A percentile compares a stretch with the other conserved stretches of the same genome.
phyloP scores from a whole-genome alignment of 2,888 invertebrate species.

The Ellobium chinense region DNA sequence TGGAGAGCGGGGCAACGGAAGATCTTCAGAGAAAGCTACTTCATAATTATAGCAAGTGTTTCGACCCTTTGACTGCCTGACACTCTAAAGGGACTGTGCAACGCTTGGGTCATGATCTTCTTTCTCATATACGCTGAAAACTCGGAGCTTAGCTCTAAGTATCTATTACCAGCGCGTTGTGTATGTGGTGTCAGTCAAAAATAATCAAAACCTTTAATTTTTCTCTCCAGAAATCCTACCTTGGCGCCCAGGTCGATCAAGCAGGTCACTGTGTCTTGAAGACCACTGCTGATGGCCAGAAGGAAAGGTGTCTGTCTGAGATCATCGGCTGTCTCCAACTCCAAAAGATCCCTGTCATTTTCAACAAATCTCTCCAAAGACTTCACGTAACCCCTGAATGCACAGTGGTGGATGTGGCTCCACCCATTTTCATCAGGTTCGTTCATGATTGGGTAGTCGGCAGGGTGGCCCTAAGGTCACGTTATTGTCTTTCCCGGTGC shows the following conservation, averaged over 20 bases:
- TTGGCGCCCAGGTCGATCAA: constrained; percentile 73
- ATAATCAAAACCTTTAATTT: too few relatives aligned
- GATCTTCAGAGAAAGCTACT: too few relatives aligned
- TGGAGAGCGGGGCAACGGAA: too few relatives aligned
- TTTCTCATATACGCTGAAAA: too few relatives aligned
- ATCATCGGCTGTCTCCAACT: constrained; percentile 75
- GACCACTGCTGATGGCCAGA: constrained; percentile 73
- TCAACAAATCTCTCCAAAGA: constrained; percentile 76
- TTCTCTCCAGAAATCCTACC: too few relatives aligned
- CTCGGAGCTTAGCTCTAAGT: too few relatives aligned
- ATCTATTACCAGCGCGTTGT: too few relatives aligned
- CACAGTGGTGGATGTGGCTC: constrained; percentile 77
- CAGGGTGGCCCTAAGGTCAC: not conserved
- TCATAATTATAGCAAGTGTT: too few relatives aligned
- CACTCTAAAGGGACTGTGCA: too few relatives aligned
- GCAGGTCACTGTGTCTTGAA: constrained; percentile 70
- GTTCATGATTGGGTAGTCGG: constrained; percentile 35
- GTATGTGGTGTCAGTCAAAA: too few relatives aligned
- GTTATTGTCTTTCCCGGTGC: not conserved
- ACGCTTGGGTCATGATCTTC: too few relatives aligned
- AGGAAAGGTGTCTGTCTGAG: constrained; percentile 75
- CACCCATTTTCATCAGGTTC: constrained; percentile 76
- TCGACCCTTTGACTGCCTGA: too few relatives aligned
- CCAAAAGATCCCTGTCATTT: constrained; percentile 71
- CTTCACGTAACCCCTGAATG: constrained; percentile 75